Base-by-base conservation (phyloP, 1,140 invertebrate genomes). In the Trachymyrmex cornetzi region DNA sequence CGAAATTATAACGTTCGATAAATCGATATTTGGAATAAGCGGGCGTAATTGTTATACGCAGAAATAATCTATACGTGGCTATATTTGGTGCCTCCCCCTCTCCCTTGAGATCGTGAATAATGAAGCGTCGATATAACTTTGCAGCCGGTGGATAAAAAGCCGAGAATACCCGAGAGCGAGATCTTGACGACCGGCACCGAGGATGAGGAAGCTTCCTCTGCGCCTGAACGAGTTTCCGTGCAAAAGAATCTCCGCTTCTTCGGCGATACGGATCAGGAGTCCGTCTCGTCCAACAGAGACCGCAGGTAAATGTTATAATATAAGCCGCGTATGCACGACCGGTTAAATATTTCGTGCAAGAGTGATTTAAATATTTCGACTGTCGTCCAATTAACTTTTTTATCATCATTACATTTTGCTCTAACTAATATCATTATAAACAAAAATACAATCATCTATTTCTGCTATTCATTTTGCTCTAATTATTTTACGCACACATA, bases 211-310 rank as follows among this genome's bases (percentile, higher is more conserved):
- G 93, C 91, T 69, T 94, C 93, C 69, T 94, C 94, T 30, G 93
- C 93, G 24, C 94, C 94, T 38, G 94, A 95, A 89, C 90, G 94
- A 80, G 91, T 92, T 48, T 94, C 93, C 22, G 94, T 94, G 50
- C 94, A 95, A 89, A 97, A 97, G 91, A 98, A 96, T 94, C 95
- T 98, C 6, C 96, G 97, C 48, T 98, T 98, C 95, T 98, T 98
- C 93, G 97, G 97, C 1, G 97, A 98, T 93, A 98, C 97, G 1
- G 97, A 98, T 92, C 95, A 96, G 71, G 97, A 98, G 91, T 97
- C 97, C 5, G 96, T 95, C 84, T 94, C 94, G 66, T 95, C 94
- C 19, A 95, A 94, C 72, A 93, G 93, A 90, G 94, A 95, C 79
- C 94, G 93, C 88, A 95, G 94, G 94, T 95, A 91, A 89, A 34